Conservation (phyloP, 2,888 invertebrate genomes). For the Panorpa germanica region DNA sequence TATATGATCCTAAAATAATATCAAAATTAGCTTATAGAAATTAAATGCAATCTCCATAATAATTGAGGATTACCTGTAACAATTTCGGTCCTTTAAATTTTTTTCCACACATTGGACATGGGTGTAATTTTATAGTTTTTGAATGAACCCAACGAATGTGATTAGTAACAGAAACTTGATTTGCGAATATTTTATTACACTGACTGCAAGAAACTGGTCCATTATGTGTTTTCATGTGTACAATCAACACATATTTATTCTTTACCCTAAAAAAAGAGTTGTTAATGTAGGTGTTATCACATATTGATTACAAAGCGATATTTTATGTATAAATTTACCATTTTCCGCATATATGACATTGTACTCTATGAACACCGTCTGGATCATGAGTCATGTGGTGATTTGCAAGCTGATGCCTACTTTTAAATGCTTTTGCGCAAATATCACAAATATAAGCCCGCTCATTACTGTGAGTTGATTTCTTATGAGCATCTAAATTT, state of each 20-base stretch:
- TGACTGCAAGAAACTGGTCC: conserved; percentile 10
- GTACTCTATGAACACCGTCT: conserved; percentile 8
- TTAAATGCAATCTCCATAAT: no score
- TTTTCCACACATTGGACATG: conserved; percentile 11
- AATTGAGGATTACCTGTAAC: no score
- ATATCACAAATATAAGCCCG: conserved; percentile 12
- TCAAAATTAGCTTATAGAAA: no score
- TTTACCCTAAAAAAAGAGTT: conserved; percentile 10
- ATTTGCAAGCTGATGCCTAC: conserved; percentile 9
- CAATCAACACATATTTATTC: conserved; percentile 12
- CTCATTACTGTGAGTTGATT: conserved; percentile 10
- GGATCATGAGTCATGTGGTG: conserved; percentile 10
- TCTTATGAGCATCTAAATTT: conserved; percentile 12
- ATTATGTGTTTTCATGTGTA: conserved; percentile 11
- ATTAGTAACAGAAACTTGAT: conserved; percentile 10
- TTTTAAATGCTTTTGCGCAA: conserved; percentile 12
- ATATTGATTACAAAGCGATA: no score
- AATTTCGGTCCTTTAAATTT: no score
- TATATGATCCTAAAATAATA: no score
- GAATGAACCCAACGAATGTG: conserved; percentile 12
- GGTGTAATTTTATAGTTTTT: conserved; percentile 10
- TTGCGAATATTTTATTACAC: conserved; percentile 10
- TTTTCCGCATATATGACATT: conserved; percentile 11
- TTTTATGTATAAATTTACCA: no score
- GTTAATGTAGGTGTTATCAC: no score